Base-by-base conservation (phyloP, 2,888 invertebrate species). In the Brassicogethes aeneus region DNA sequence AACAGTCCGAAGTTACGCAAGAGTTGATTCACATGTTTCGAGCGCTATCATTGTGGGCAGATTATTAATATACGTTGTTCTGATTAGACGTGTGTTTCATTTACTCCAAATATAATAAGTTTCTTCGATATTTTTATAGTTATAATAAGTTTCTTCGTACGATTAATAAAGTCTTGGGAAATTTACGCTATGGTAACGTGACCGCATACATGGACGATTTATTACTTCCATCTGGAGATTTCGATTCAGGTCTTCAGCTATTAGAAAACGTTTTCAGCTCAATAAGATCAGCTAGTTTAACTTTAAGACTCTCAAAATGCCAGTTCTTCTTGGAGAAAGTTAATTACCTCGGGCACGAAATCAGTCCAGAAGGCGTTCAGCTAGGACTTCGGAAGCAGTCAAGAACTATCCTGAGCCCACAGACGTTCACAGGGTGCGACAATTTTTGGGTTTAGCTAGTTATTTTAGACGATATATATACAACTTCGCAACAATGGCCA, bases 381-480 rank as follows among this genome's bases (percentile, higher is more conserved):
- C 56, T 55, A 32, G 56, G 56, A 2, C 15, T 33, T n/a, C 42
- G 41, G 41, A 37, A 17, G 49, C 55, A 1, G 49, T 61, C 3
- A 14, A 42, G 14, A 38, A 54, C 15, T 60, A 57, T 43, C 46
- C 47, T 3, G 17, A 33, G 3, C 58, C 60, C 2, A 43, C 32
- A 3, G 51, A 44, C 16, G 49, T 54, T 1, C 51, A 52, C 3
- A 43, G 53, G 15, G 41, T 61, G 2, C 34, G 55, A 38, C 50
- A 53, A 16, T 60, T 61, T 42, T 5, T 57, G 10, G 50, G 50
- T 2, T 41, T 54, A 17, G 42, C 47, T 3, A 43, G 48, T 8
- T 53, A 52, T 45, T 60, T 57, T 31, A 34, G 57, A 2, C 56
- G 56, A 33, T 61, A 57, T 40, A 49, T 59, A 0, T 16, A 45